These are phyloP conservation scores for Mimumesa dahlbomi DNA, from an alignment of 2,888 invertebrate genomes.

Conservation along the genomic window DNA sequence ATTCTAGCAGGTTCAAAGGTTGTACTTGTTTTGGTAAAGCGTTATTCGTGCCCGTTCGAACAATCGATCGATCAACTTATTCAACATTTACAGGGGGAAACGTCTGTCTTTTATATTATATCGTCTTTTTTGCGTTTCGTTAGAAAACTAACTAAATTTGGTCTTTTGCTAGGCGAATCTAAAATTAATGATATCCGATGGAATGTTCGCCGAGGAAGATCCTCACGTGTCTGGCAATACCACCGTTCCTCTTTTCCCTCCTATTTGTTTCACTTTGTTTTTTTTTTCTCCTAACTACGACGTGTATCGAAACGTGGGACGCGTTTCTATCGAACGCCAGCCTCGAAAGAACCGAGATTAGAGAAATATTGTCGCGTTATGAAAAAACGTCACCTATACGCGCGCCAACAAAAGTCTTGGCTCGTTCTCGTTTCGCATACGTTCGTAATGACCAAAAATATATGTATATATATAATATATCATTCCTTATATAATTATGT, in stretches of 20 bases:
- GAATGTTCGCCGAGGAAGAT: not conserved
- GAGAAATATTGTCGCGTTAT: constrained; percentile 79
- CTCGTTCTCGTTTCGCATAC: constrained; percentile 71
- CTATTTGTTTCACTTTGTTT: not conserved
- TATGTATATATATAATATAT: constrained; percentile 79
- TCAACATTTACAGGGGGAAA: no score
- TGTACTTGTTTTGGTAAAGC: no score
- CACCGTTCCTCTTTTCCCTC: not conserved
- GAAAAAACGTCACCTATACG: constrained; percentile 73
- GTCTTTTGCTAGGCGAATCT: no score
- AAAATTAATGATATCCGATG: no score
- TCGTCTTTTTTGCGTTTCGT: no score
- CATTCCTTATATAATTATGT: constrained; percentile 79
- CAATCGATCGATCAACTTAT: no score
- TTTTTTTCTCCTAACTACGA: not conserved
- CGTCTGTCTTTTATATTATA: no score
- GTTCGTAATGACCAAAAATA: constrained; percentile 79
- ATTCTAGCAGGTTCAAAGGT: no score
- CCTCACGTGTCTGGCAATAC: not conserved
- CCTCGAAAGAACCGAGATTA: constrained; percentile 65
- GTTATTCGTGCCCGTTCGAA: no score
- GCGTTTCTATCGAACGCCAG: constrained; percentile 60
- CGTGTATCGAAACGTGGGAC: constrained; percentile 33
- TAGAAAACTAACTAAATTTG: no score
- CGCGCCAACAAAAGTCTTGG: constrained; percentile 78